Base-by-base conservation (phyloP, 2,888 invertebrate species). In the Orgyia antiqua region DNA sequence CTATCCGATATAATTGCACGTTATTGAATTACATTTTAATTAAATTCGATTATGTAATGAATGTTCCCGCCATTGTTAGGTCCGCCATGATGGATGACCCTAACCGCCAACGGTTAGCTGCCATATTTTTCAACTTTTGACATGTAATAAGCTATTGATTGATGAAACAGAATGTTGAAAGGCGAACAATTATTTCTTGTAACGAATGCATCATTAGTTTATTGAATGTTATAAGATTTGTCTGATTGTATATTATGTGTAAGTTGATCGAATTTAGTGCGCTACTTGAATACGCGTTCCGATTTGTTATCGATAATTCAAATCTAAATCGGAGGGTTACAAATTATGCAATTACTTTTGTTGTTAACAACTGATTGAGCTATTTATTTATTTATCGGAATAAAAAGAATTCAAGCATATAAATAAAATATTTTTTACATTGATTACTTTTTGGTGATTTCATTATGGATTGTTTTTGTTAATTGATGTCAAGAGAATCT, bases 1-100 rank as follows among this genome's bases (percentile, higher is more conserved):
- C 24, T 28, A 28, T 21, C 17, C 28, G 36, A 33, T 30, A 37
- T 42, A 50, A 51, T 68, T 70, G 52, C 65, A 60, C 65, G 64
- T 71, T 72, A 79, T 79, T 79, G 68, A 74, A 78, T 79, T 76
- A 79, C 70, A 72, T 66, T 54, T 54, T 52, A 52, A 52, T 52
- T 52, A 48, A 51, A 54, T 52, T 43, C 38, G 52, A 52, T 52
- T 54, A 52, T 45, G 51, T 52, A 52, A 54, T 52, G 51, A 52
- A 52, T 52, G 36, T 45, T 24, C 27, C 26, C 26, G 27, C 39
- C 39, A 53, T 51, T 51, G 54, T 53, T 50, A 37, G 11, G 44
- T 39, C 36, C 23, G 19, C 24, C 17, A 26, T 51, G 53, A 51
- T 53, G 44, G 41, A 53, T 53, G 51, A 49, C 31, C 18, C 29